Evolutionary conservation across 2,797 vertebrate genomes (phyloP).

Genomic region (Gymnothorax javanicus): DNA sequence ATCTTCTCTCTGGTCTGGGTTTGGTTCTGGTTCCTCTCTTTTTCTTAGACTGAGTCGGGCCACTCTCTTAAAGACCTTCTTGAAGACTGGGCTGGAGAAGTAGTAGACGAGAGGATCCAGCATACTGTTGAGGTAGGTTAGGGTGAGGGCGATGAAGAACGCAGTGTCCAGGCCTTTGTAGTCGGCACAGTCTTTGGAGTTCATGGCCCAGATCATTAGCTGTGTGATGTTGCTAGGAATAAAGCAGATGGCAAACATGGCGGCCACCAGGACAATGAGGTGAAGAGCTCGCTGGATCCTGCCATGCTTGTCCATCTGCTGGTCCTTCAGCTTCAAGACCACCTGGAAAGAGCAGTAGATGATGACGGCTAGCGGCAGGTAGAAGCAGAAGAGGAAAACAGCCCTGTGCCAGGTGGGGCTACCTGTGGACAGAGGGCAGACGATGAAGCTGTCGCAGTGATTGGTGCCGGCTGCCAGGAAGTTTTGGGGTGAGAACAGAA

Average conservation of each 20-base stretch:
- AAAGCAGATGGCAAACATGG: slow-evolving; percentile 71
- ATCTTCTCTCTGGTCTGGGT: slow-evolving; percentile 1
- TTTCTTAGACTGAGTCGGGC: slow-evolving; percentile 39
- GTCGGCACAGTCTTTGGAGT: slow-evolving; percentile 41
- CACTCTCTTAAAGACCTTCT: slow-evolving; percentile 57
- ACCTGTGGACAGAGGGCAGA: slow-evolving; percentile 40
- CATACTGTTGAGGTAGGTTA: slow-evolving; percentile 74
- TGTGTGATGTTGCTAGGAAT: slow-evolving; percentile 64
- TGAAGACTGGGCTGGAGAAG: slow-evolving; percentile 69
- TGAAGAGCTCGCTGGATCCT: slow-evolving; percentile 59
- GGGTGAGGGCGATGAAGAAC: slow-evolving; percentile 65
- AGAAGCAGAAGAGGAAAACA: slow-evolving; percentile 66
- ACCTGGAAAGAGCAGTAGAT: slow-evolving; percentile 67
- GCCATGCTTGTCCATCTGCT: slow-evolving; percentile 60
- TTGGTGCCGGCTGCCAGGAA: neutral
- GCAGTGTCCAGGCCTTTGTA: slow-evolving; percentile 45
- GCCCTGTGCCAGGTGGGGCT: slow-evolving; percentile 55
- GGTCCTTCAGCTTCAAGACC: slow-evolving; percentile 53
- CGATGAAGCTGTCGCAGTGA: slow-evolving; percentile 67
- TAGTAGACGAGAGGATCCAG: slow-evolving; percentile 71
- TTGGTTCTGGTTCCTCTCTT: neutral
- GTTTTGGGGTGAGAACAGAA: slow-evolving; percentile 53
- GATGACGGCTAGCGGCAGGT: slow-evolving; percentile 64
- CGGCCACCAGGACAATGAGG: slow-evolving; percentile 54
- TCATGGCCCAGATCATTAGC: slow-evolving; percentile 57